A percentile compares a stretch with the other conserved stretches of the same genome.
These are phyloP conservation scores for Orchesella flavescens DNA, from an alignment of 2,888 invertebrate species.

Conservation along the genomic window DNA sequence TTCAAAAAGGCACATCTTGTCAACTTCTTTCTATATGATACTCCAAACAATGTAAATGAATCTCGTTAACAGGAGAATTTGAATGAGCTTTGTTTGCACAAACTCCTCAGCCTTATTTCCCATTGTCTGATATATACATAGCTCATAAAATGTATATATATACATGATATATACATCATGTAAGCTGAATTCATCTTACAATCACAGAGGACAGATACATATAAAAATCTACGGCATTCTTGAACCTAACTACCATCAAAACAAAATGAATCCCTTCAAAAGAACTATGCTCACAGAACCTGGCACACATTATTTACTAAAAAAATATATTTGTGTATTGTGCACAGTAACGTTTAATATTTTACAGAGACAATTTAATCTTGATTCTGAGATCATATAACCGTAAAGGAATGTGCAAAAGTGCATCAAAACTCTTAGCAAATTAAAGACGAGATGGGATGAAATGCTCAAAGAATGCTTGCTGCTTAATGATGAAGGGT, in stretches of 20 bases:
- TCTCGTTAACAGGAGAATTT: background rate
- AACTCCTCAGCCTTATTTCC: background rate
- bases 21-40: background rate
- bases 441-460: background rate
- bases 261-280: too few relatives aligned
- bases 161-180: too few relatives aligned
- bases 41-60: background rate
- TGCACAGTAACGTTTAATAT: conserved; percentile 19
- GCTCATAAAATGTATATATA: background rate
- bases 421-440: background rate
- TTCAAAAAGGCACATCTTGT: background rate
- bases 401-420: conserved; percentile 27
- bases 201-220: background rate
- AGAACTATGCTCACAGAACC: background rate
- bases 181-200: background rate
- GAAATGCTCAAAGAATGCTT: background rate
- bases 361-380: conserved; percentile 11
- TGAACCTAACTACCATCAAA: too few relatives aligned
- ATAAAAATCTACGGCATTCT: too few relatives aligned
- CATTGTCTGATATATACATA: background rate
- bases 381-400: conserved; percentile 12
- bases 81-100: conserved; percentile 16
- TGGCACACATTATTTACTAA: conserved; percentile 15
- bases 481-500: background rate
- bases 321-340: background rate